A percentile compares a stretch with the other conserved stretches of the same genome.
These are phyloP conservation scores for Peucedramus taeniatus DNA, from an alignment of 2,113 vertebrate species.

Conservation along the genomic window DNA sequence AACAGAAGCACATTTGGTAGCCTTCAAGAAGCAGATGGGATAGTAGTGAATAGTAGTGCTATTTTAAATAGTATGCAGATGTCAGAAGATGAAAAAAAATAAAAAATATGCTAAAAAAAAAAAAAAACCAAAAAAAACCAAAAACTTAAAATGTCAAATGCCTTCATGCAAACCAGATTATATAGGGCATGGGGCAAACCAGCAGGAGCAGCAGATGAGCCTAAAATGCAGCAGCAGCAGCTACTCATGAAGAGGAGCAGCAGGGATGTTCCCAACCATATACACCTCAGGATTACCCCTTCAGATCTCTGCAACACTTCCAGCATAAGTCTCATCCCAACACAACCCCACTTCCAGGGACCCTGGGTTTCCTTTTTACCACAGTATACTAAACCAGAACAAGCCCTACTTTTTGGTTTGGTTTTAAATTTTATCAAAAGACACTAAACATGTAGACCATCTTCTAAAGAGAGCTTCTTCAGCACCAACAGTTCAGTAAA, in stretches of 20 bases:
- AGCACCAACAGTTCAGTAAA: not conserved
- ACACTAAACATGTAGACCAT: not conserved
- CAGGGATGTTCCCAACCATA: rapidly evolving
- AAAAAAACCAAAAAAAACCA: not conserved
- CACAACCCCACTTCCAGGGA: not conserved
- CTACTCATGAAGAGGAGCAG: not conserved
- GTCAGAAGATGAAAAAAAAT: not conserved
- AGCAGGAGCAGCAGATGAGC: not conserved
- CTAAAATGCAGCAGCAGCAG: not conserved
- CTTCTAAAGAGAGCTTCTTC: not conserved
- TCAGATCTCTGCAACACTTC: not conserved
- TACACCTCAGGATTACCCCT: not conserved
- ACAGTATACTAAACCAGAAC: not conserved
- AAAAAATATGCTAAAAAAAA: not conserved
- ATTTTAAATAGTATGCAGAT: not conserved
- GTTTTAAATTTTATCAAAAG: not conserved
- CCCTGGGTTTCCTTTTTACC: not conserved
- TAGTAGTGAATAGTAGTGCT: not conserved
- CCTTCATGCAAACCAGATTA: not conserved
- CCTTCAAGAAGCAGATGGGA: not conserved
- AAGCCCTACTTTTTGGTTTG: not conserved
- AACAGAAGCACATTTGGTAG: not conserved
- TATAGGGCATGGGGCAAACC: not conserved
- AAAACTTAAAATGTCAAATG: not conserved
- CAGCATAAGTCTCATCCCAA: not conserved